A percentile compares a stretch with the other conserved stretches of the same genome.
Evolutionary conservation across 1,140 invertebrate genomes (phyloP).

Genomic region (Helicoverpa zea): DNA sequence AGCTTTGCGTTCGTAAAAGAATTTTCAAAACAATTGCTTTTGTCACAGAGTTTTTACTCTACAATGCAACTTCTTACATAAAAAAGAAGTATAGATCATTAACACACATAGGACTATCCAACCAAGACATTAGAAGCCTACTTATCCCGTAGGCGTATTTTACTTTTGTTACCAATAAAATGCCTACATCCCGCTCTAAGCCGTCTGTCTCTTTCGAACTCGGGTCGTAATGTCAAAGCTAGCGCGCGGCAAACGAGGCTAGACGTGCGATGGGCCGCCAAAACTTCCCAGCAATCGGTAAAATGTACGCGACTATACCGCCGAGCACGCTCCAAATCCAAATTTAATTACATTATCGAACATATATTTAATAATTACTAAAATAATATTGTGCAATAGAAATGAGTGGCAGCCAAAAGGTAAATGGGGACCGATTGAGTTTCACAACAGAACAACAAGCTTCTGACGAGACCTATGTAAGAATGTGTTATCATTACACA

Average conservation of each 20-base stretch:
- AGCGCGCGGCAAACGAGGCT: background rate
- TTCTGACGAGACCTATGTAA: constrained; percentile 16
- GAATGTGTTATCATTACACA: constrained; percentile 17
- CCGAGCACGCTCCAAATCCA: constrained; percentile 1
- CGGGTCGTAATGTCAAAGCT: constrained; percentile 13
- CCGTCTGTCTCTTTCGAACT: background rate
- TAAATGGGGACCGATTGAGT: constrained; percentile 7
- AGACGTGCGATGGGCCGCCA: constrained; percentile 32
- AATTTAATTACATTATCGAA: background rate
- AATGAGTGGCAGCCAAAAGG: constrained; percentile 29
- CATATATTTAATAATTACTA: background rate
- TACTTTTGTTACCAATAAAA: constrained; percentile 10
- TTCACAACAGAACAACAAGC: constrained; percentile 1
- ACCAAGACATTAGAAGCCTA: background rate
- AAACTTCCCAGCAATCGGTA: constrained; percentile 42
- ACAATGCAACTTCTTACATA: too few relatives aligned
- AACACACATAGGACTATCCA: background rate
- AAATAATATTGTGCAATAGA: constrained; percentile 22
- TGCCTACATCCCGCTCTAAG: constrained; percentile 21
- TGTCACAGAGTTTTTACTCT: too few relatives aligned
- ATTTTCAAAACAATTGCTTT: too few relatives aligned
- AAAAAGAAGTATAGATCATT: background rate
- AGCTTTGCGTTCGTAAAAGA: too few relatives aligned
- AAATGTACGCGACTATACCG: constrained; percentile 38
- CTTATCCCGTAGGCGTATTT: background rate